phyloP scores from a whole-genome alignment of 2,888 invertebrate genomes.

The Campoplex nolae region DNA sequence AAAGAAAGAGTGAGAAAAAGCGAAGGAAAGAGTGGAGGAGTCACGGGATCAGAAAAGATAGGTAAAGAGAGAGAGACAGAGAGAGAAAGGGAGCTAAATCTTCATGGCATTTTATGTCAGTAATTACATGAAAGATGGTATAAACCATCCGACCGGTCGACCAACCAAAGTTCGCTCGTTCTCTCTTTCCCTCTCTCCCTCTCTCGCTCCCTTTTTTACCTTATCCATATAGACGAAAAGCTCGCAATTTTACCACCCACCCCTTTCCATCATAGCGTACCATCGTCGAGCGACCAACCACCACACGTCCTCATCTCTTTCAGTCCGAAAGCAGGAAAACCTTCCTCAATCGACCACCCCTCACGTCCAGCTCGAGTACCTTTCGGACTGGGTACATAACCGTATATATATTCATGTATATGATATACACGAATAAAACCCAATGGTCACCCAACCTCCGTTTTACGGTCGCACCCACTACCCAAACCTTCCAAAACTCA shows the following conservation, averaged over 20 bases:
- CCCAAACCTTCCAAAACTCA: conserved; percentile 29
- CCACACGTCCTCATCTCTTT: conserved; percentile 75
- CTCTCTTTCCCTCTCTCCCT: conserved; percentile 32
- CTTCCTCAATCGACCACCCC: conserved; percentile 13
- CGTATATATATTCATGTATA: conserved; percentile 2
- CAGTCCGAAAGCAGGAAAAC: conserved; percentile 64
- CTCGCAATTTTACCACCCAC: conserved; percentile 61
- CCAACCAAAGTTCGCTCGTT: conserved; percentile 73
- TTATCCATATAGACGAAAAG: conserved; percentile 40
- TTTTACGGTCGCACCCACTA: conserved; percentile 18
- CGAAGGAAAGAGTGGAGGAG: conserved; percentile 27
- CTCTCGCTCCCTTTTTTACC: conserved; percentile 59
- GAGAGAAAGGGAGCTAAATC: conserved; percentile 76
- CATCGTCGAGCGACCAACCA: conserved; percentile 73
- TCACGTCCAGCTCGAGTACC: conserved; percentile 34
- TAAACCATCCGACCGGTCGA: conserved; percentile 70
- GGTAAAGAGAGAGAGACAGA: conserved; percentile 63
- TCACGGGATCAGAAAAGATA: conserved; percentile 18
- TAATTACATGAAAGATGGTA: conserved; percentile 83
- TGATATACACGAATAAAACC: neutral
- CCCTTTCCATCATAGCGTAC: conserved; percentile 34
- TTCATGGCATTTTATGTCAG: conserved; percentile 81
- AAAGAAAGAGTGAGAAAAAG: conserved; percentile 47
- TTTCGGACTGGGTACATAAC: conserved; percentile 11
- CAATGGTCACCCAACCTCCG: conserved; percentile 50